Conservation (phyloP, 2,888 invertebrate genomes). For the Netelia fuscicornis region DNA sequence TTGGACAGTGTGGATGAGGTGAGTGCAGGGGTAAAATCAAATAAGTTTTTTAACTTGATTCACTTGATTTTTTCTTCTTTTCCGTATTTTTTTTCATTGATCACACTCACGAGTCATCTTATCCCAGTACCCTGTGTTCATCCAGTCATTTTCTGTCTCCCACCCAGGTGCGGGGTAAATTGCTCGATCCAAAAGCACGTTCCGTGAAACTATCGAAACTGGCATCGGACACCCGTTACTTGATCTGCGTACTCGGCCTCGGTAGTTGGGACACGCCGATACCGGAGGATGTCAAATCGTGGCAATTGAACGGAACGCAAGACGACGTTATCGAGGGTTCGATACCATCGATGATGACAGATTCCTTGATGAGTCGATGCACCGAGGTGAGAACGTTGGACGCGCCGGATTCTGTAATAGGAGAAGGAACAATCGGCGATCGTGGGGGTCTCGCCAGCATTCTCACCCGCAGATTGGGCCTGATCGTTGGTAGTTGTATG, state of each 20-base stretch:
- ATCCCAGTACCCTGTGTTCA: no score
- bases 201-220: constrained; percentile 91
- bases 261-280: constrained; percentile 90
- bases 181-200: constrained; percentile 90
- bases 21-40: constrained; percentile 71
- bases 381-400: constrained; percentile 92
- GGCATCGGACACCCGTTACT: constrained; percentile 92
- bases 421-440: constrained; percentile 87
- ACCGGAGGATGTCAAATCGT: constrained; percentile 83
- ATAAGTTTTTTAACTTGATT: not conserved
- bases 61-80: not conserved
- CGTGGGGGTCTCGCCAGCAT: constrained; percentile 91
- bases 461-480: constrained; percentile 92
- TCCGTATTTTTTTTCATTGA: no score
- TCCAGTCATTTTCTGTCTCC: not conserved
- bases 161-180: constrained; percentile 91
- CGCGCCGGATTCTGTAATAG: constrained; percentile 88
- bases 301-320: constrained; percentile 82
- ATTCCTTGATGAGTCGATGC: constrained; percentile 91
- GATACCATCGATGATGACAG: constrained; percentile 87
- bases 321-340: constrained; percentile 88
- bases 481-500: constrained; percentile 95
- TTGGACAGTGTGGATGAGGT: constrained; percentile 88
- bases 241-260: constrained; percentile 94
- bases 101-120: no score